Base-by-base conservation (phyloP, 2,888 invertebrate genomes). In the Sphecodes monilicornis region DNA sequence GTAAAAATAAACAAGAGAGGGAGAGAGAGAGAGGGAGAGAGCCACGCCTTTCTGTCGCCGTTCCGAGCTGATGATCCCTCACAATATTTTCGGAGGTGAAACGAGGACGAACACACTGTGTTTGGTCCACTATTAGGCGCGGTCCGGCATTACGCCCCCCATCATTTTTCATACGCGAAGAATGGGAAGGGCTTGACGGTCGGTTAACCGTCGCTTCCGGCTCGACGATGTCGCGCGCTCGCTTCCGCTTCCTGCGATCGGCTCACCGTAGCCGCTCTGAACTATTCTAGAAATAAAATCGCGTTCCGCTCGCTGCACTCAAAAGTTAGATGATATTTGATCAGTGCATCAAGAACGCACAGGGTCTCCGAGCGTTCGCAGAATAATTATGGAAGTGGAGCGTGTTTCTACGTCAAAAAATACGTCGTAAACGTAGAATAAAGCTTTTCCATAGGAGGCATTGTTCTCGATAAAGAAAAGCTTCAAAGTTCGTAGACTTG, bases 201-300 rank as follows among this genome's bases (percentile, higher is more conserved):
- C 90, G 89, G 92, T 92, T 92, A 92, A 91, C 90, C 90, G 75
- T 89, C 86, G 88, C 90, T 92, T 92, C 91, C 92, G 91, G 89
- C 86, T 83, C 80, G 82, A 85, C 89, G 82, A 85, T 89, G 86
- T 85, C 88, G 83, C 86, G 66, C 78, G 78, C 78, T 76, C 68
- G 79, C 89, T 89, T 87, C 89, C 89, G 87, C 84, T 89, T 89
- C 89, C 89, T 82, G 86, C 77, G 60, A 39, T 39, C 64, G 64
- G 18, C 78, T 69, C 80, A 50, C 29, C 36, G 71, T 76, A 80
- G 70, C 57, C 83, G 80, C 22, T 78, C 50, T 72, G 70, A 64
- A 79, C 54, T 66, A 70, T 68, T 57, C 68, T 46, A 43, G 60
- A 68, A 74, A 68, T 54, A 70, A 76, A 84, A 76, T 76, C 64